Evolutionary conservation across 2,888 invertebrate species (phyloP), one percentile per base, ranked within the genome.

Genomic region (Exephanes ischioxanthus): DNA sequence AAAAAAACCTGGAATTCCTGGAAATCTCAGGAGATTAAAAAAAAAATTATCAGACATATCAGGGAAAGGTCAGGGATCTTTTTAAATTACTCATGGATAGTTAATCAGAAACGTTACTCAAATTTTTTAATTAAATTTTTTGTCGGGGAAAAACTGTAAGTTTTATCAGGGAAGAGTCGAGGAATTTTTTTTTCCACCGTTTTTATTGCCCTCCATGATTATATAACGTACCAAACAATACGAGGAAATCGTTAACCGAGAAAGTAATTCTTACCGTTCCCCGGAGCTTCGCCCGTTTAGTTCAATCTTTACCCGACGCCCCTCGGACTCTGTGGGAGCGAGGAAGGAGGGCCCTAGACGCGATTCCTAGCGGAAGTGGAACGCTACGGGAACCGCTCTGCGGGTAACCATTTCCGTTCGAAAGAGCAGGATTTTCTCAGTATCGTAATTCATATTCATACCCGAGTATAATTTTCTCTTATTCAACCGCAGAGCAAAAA

Each of bases 321-420:
- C 61, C 19, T 41, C 33, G 19, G 51, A 26, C 61, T 61, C 61
- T 30, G 6, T 37, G 48, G 19, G 53, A 51, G 37, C 63, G 75
- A 72, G 33, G 41, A 63, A 71, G 30, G 33, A 66, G 22, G 11
- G 11, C 19, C 77, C 63, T 45, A 77, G 37, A 53, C 26, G 67
- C 53, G 14, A 68, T 71, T 73, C 37, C 30, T 61, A 67, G 71
- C 85, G 85, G 85, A 82, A 85, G 79, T 58, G 66, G 37, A 71
- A 73, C 63, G 55, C 85, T 81, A 16, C 78, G 82, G 51, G 75
- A 75, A 75, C 19, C 63, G 48, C 51, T 14, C 68, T 79, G 78
- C 82, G 79, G 61, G 75, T 67, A 85, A 85, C 53, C 79, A 82
- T 82, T 82, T 85, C 85, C 85, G 81, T 66, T 85, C 33, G 55